phyloP scores from a whole-genome alignment of 2,797 vertebrate species.

The Sorex maritimensis region DNA sequence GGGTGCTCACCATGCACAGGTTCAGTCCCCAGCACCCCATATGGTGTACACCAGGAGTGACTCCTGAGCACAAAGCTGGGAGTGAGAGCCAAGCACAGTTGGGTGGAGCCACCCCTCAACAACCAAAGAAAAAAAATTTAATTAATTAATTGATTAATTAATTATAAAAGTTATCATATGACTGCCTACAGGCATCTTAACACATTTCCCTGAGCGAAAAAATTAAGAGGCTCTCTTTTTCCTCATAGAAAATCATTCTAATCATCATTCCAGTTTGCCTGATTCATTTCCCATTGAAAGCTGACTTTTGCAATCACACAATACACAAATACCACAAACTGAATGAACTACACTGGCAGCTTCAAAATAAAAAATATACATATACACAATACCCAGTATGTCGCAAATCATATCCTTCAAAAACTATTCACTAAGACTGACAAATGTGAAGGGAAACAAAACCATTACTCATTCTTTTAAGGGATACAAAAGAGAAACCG shows the following conservation, averaged over 20 bases:
- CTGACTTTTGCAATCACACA: slow-evolving; percentile 22
- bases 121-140: too few species aligned
- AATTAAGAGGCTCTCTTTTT: slow-evolving; percentile 16
- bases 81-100: too few species aligned
- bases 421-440: slow-evolving; percentile 34
- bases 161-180: neutral
- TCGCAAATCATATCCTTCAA: slow-evolving; percentile 12
- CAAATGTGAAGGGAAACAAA: slow-evolving; percentile 1
- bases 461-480: slow-evolving; percentile 58
- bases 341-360: slow-evolving; percentile 21
- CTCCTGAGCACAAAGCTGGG: too few species aligned
- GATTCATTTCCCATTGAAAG: neutral
- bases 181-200: neutral
- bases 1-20: too few species aligned
- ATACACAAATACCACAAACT: slow-evolving; percentile 27
- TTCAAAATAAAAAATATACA: slow-evolving; percentile 45
- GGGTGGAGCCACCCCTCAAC: too few species aligned
- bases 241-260: slow-evolving; percentile 41
- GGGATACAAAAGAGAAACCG: slow-evolving; percentile 10
- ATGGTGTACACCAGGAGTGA: too few species aligned
- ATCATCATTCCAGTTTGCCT: neutral
- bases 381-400: slow-evolving; percentile 7
- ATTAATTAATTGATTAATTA: too few species aligned
- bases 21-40: too few species aligned
- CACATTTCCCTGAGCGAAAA: slow-evolving; percentile 11